These are phyloP conservation scores for Bombus fervidus DNA, from an alignment of 1,140 invertebrate species.

Conservation along the genomic window DNA sequence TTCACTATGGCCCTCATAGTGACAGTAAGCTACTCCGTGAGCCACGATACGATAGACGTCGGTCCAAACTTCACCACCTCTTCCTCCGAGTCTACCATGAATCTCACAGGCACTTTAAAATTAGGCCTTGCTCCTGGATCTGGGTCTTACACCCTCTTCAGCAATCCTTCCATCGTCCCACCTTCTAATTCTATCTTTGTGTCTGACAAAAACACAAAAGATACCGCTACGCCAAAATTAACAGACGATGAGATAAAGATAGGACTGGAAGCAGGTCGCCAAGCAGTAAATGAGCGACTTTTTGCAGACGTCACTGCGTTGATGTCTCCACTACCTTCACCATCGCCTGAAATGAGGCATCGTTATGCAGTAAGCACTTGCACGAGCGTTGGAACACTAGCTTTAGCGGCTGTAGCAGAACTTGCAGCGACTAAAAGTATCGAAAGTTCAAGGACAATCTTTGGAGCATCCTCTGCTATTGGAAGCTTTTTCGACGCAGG, in stretches of 20 bases:
- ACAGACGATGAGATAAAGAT: conserved; percentile 72
- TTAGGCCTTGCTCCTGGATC: conserved; percentile 36
- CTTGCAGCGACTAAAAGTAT: conserved; percentile 86
- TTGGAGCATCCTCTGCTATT: conserved; percentile 66
- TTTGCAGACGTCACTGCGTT: conserved; percentile 82
- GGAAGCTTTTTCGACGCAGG: conserved; percentile 83
- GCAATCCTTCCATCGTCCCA: not conserved
- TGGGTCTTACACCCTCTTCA: conserved; percentile 27
- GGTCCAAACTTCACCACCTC: not conserved
- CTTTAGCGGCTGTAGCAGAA: conserved; percentile 85
- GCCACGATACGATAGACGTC: conserved; percentile 59
- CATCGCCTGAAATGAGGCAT: conserved; percentile 87
- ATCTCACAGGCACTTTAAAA: not conserved
- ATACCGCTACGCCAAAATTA: conserved; percentile 46
- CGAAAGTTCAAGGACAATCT: conserved; percentile 63
- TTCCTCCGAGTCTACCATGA: not conserved
- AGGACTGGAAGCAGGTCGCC: conserved; percentile 83
- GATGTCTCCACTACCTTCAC: conserved; percentile 78
- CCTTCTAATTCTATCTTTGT: not conserved
- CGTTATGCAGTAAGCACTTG: conserved; percentile 86
- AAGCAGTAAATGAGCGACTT: conserved; percentile 83
- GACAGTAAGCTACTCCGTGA: conserved; percentile 83
- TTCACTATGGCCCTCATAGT: conserved; percentile 82
- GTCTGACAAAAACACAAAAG: not conserved
- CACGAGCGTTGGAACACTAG: conserved; percentile 83